A percentile compares a stretch with the other conserved stretches of the same genome.
Evolutionary conservation across 2,888 invertebrate genomes (phyloP).

Genomic region (Drosophila koepferae): DNA sequence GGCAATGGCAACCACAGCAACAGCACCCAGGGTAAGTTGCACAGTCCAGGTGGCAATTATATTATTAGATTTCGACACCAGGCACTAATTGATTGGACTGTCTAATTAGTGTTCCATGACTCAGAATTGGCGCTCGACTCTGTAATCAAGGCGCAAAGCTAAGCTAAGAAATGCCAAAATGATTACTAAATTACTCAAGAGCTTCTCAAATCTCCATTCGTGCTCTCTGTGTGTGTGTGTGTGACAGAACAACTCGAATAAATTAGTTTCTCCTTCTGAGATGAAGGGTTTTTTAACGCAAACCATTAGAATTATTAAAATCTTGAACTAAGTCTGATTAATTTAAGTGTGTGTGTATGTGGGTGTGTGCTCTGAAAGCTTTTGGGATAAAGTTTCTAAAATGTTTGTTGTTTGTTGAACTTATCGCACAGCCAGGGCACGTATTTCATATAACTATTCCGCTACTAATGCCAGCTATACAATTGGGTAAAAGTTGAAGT

Average conservation of each 20-base stretch:
- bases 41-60: conserved; percentile 49
- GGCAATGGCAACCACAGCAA: conserved; percentile 68
- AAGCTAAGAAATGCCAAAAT: background rate
- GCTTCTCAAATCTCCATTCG: background rate
- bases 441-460: background rate
- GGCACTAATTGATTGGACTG: conserved; percentile 49
- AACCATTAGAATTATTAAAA: background rate
- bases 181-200: background rate
- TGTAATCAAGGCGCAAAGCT: conserved; percentile 20
- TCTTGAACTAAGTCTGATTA: background rate
- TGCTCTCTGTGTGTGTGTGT: background rate
- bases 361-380: background rate
- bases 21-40: conserved; percentile 67
- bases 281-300: background rate
- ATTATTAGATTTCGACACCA: conserved; percentile 53
- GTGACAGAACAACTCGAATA: background rate
- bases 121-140: conserved; percentile 14
- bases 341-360: background rate
- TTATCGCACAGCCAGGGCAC: background rate
- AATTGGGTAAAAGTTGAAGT: background rate
- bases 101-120: conserved; percentile 54
- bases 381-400: background rate
- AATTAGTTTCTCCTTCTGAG: background rate
- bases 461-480: background rate
- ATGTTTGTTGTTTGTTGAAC: background rate